Percentiles rank a stretch among this genome's conserved stretches.
Evolutionary conservation across 2,113 vertebrate genomes (phyloP).

Genomic region (Phycodurus eques): DNA sequence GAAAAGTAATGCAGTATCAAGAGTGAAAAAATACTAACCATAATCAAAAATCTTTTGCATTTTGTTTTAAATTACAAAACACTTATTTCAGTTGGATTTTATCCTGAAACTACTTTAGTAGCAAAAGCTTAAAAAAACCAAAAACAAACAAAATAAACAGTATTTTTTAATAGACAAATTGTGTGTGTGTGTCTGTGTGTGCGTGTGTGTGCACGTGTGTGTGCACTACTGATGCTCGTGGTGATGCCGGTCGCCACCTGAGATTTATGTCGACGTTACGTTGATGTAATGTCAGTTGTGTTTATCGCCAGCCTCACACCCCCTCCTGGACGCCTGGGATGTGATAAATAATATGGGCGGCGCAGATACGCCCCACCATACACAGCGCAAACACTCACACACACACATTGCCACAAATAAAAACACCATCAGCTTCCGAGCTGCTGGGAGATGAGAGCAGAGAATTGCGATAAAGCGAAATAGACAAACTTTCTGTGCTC

Average conservation of each 20-base stretch:
- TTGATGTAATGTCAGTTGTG: constrained; percentile 36
- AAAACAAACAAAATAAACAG: no score
- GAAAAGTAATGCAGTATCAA: no score
- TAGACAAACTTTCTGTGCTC: background rate
- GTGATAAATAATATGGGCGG: constrained; percentile 24
- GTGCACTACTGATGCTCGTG: constrained; percentile 8
- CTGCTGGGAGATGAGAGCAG: constrained; percentile 11
- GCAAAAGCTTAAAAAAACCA: no score
- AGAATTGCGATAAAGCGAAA: background rate
- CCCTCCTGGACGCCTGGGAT: background rate
- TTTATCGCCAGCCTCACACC: constrained; percentile 26
- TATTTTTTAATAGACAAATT: background rate
- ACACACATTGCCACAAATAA: background rate
- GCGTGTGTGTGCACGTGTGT: background rate
- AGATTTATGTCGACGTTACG: constrained; percentile 44
- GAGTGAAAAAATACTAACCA: no score
- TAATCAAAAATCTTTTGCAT: no score
- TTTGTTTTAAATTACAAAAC: no score
- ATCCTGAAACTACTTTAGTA: no score
- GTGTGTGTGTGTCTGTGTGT: background rate
- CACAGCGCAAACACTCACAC: background rate
- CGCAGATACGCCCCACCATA: constrained; percentile 23
- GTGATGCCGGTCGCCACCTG: constrained; percentile 24
- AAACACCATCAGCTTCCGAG: background rate
- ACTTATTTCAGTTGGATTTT: no score